phyloP scores from a whole-genome alignment of 2,113 vertebrate genomes.

The Indri indri region DNA sequence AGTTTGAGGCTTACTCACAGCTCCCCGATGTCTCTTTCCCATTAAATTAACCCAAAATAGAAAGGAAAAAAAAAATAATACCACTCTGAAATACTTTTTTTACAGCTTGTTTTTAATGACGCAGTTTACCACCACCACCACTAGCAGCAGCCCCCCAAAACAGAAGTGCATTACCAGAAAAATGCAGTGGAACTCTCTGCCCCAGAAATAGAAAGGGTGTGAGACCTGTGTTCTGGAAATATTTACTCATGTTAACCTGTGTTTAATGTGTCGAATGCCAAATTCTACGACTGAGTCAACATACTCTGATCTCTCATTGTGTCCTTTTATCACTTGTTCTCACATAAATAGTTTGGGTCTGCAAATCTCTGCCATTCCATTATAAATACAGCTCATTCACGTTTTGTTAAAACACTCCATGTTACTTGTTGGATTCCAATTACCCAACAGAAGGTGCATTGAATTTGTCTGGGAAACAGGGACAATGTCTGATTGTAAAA shows the following conservation, averaged over 20 bases:
- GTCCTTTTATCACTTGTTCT: constrained; percentile 59
- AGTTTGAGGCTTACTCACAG: background rate
- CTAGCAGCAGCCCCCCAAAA: background rate
- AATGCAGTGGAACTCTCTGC: background rate
- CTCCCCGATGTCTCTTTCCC: background rate
- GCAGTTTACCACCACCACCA: background rate
- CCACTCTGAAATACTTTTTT: background rate
- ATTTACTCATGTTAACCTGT: constrained; percentile 18
- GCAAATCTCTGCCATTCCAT: constrained; percentile 45
- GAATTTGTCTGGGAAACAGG: constrained; percentile 60
- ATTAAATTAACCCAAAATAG: background rate
- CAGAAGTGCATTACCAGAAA: background rate
- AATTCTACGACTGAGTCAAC: constrained; percentile 43
- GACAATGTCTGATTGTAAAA: constrained; percentile 70
- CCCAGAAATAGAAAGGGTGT: background rate
- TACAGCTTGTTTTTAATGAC: background rate
- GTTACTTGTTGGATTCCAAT: constrained; percentile 66
- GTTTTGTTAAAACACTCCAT: constrained; percentile 59
- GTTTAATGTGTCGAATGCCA: background rate
- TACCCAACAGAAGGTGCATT: constrained; percentile 76
- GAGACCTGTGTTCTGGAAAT: background rate
- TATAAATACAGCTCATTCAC: constrained; percentile 67
- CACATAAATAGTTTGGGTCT: constrained; percentile 56
- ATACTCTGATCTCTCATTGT: constrained; percentile 48
- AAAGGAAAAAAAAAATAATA: background rate